Base-by-base conservation (phyloP, 2,888 invertebrate genomes). In the Amblyjoppa proteus region DNA sequence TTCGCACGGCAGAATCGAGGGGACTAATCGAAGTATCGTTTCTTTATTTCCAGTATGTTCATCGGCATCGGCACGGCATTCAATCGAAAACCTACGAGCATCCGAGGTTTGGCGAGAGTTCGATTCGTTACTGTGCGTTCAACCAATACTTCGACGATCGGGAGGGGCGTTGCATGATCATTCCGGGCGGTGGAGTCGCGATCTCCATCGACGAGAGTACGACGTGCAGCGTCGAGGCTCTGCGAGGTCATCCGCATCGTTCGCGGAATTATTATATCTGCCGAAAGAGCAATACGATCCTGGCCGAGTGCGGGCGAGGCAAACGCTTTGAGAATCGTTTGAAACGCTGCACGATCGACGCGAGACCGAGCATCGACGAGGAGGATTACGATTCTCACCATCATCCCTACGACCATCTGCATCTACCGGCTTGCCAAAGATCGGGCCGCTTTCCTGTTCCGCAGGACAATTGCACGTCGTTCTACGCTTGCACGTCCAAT, bases 261-360 rank as follows among this genome's bases (percentile, higher is more conserved):
- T 90, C 90, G n/a, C 90, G 93, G 53, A 93, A 93, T 76, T 95
- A 95, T 83, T 94, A 94, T 78, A 92, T 95, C 3, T 95, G 95
- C 79, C 93, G 93, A 31, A 89, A 91, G 1, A 91, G 93, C 80
- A 93, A 92, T 56, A 93, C 94, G 0, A 92, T 95, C 49, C 92
- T 94, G 74, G 94, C 94, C 68, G 93, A 94, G 82, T 90, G 90
- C 28, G 11, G 61, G 0, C 41, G 89, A 38, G 87, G 91, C 1
- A 91, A 94, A 87, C 92, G 94, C 83, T 92, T 91, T 71, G 90
- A 91, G 9, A 56, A 49, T 49, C 84, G 81, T 69, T 79, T 88
- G 28, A 87, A 90, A 70, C 85, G 86, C 76, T 93, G 93, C 31
- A 75, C 83, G 1, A 25, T n/a, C 25, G 76, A 73, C 6, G 61